phyloP scores from a whole-genome alignment of 2,888 invertebrate species.

The Notodonta ziczac region DNA sequence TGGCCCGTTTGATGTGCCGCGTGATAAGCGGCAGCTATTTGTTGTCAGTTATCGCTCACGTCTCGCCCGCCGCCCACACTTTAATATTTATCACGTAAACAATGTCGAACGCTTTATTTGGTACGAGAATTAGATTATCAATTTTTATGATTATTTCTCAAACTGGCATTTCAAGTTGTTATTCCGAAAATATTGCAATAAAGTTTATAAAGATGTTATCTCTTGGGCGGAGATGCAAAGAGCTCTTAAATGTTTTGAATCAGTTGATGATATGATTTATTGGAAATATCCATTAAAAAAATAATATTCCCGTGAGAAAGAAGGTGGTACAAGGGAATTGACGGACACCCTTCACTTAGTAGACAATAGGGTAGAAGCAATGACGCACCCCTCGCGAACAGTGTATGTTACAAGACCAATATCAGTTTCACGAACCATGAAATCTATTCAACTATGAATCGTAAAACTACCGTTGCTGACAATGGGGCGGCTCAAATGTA shows the following conservation, averaged over 20 bases:
- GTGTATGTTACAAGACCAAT: conserved; percentile 46
- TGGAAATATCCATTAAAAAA: neutral
- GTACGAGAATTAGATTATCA: conserved; percentile 40
- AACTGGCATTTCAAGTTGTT: conserved; percentile 20
- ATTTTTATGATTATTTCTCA: conserved; percentile 22
- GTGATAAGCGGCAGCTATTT: conserved; percentile 55
- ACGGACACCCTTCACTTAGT: conserved; percentile 23
- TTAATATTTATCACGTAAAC: conserved; percentile 43
- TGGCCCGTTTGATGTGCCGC: conserved; percentile 57
- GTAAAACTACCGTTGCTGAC: conserved; percentile 51
- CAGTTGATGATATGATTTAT: neutral
- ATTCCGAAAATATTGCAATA: conserved; percentile 16
- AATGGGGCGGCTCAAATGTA: conserved; percentile 38
- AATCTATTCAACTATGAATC: conserved; percentile 56
- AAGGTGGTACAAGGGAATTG: conserved; percentile 10
- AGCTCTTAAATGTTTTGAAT: neutral
- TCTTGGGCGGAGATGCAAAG: neutral
- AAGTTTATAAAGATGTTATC: neutral
- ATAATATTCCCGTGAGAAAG: conserved; percentile 19
- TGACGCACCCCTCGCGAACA: conserved; percentile 36
- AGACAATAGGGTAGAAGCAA: conserved; percentile 34
- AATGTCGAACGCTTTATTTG: conserved; percentile 38
- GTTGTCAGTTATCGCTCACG: conserved; percentile 53
- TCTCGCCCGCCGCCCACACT: conserved; percentile 47
- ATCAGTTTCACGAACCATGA: conserved; percentile 67